Base-by-base conservation (phyloP, 2,113 vertebrate genomes). In the Hypomesus transpacificus region DNA sequence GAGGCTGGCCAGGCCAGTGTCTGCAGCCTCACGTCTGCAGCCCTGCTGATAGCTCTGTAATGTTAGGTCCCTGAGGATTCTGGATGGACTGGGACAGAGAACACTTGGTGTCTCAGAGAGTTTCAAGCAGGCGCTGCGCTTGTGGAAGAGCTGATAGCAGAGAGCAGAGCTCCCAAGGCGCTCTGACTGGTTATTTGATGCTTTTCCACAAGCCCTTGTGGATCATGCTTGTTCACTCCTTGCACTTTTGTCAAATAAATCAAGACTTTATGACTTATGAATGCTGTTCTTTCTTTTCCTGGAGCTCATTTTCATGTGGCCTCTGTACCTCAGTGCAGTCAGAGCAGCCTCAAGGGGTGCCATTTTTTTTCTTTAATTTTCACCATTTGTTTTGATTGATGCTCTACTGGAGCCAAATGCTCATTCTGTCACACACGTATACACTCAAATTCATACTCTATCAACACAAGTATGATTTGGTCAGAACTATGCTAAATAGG, bases 11-110 rank as follows among this genome's bases (percentile, higher is more conserved):
- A 69, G 61, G 80, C 84, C 70, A 57, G 82, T 14, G 85, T 77
- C 91, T 92, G 90, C 85, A 85, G 74, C 75, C 80, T 75, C 76
- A 70, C 6, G 31, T 34, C 31, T 34, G 31, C 31, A 34, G 31
- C 31, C 31, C 31, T 7, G 31, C 87, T 87, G 90, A 91, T 91
- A 91, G 88, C 83, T 71, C 84, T 79, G 83, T 86, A 90, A 91
- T 89, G 88, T 89, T 82, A 85, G 74, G 64, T 89, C 87, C 86
- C 82, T 3, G 69, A 67, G 86, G 88, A 89, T 73, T 79, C 80
- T 21, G 51, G 75, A 34, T 80, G 26, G 53, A 53, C 69, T 80
- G 72, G 80, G 68, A 79, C 17, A 63, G 72, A 59, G 74, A 76
- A 65, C 22, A 75, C 75, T 87, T 85, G 84, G 84, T 75, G 11